Evolutionary conservation across 2,797 vertebrate genomes (phyloP).

Genomic region (Chaunax sp.): DNA sequence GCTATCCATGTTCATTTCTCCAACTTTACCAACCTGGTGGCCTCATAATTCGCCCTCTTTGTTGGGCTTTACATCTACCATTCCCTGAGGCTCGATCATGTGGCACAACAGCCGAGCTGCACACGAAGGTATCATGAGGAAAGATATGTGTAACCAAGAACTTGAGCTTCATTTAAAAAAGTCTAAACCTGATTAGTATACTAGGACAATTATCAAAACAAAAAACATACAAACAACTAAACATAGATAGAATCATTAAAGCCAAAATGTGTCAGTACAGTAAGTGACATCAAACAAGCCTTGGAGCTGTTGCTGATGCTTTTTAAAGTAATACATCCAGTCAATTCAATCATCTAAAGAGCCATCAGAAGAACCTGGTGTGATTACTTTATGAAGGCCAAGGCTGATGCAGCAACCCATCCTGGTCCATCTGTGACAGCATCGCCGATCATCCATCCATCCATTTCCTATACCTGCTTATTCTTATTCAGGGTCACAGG

Average conservation of each 20-base stretch:
- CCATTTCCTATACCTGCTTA: slow-evolving; percentile 43
- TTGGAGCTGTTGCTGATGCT: slow-evolving; percentile 19
- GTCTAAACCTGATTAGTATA: background rate
- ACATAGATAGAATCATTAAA: background rate
- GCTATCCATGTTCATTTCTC: too few relatives aligned
- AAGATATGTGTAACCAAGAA: background rate
- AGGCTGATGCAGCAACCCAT: slow-evolving; percentile 52
- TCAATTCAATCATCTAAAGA: slow-evolving; percentile 48
- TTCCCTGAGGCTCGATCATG: slow-evolving; percentile 29
- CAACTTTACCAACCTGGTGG: background rate
- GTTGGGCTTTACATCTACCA: slow-evolving; percentile 32
- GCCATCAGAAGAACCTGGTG: slow-evolving; percentile 41
- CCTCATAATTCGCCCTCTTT: slow-evolving; percentile 26
- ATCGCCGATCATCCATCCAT: slow-evolving; percentile 43
- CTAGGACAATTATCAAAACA: background rate
- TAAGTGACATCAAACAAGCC: slow-evolving; percentile 29
- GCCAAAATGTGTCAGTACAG: slow-evolving; percentile 1
- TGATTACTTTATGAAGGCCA: slow-evolving; percentile 57
- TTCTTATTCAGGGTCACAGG: slow-evolving; percentile 49
- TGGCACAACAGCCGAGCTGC: slow-evolving; percentile 10
- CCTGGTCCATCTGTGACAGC: slow-evolving; percentile 37
- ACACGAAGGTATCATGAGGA: background rate
- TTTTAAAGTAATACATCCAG: slow-evolving; percentile 37
- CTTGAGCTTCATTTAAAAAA: background rate
- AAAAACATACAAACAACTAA: background rate